phyloP scores from a whole-genome alignment of 2,797 vertebrate species.

The Tachyglossus aculeatus region DNA sequence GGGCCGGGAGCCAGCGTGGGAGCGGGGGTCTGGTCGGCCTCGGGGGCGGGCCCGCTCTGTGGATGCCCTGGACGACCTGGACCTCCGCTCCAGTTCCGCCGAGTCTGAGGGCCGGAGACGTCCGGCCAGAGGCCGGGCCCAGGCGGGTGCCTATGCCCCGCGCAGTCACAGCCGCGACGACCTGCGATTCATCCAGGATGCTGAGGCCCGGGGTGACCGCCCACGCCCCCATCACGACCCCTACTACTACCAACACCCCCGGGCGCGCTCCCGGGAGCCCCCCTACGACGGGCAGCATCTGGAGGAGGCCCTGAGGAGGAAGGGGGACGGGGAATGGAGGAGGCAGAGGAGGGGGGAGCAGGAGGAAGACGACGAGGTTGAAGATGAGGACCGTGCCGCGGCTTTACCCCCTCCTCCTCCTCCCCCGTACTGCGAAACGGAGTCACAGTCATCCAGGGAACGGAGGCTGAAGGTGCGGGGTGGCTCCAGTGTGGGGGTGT shows the following conservation, averaged over 20 bases:
- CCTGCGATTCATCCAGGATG: no score
- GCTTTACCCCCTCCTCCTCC: conserved; percentile 74
- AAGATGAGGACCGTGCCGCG: conserved; percentile 50
- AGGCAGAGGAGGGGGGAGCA: conserved; percentile 72
- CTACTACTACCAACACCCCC: no score
- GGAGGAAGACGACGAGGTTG: conserved; percentile 64
- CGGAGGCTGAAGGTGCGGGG: conserved; percentile 80
- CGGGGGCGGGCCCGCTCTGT: conserved; percentile 82
- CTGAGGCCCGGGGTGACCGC: conserved; percentile 73
- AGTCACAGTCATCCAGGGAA: conserved; percentile 82
- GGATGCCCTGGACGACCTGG: conserved; percentile 85
- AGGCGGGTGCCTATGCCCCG: conserved; percentile 52
- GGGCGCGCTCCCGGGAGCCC: conserved; percentile 7
- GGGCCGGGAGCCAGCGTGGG: conserved; percentile 56
- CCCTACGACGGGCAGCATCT: conserved; percentile 83
- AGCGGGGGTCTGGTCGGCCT: conserved; percentile 31
- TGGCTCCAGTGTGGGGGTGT: conserved; percentile 77
- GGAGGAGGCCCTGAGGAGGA: conserved; percentile 85
- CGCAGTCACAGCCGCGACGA: conserved; percentile 88
- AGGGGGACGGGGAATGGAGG: conserved; percentile 76
- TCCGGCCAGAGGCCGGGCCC: conserved; percentile 64
- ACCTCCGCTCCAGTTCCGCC: conserved; percentile 52
- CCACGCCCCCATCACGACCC: no score
- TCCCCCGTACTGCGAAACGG: conserved; percentile 77
- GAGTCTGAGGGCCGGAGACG: conserved; percentile 63